These are phyloP conservation scores for Pelvicachromis taeniatus DNA, from an alignment of 2,113 vertebrate genomes.

Conservation along the genomic window DNA sequence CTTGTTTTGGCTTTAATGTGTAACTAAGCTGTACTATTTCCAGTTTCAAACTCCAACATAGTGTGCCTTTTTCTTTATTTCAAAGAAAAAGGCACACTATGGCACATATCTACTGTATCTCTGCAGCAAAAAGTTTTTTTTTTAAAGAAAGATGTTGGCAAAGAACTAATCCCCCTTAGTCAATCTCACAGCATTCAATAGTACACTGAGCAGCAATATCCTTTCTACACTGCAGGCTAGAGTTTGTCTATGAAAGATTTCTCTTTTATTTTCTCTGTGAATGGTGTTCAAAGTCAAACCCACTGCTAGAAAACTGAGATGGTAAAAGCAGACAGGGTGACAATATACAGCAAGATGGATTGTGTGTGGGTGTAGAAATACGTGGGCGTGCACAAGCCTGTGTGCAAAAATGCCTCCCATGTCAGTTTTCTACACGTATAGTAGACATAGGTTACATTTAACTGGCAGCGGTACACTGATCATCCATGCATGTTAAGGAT, in stretches of 20 bases:
- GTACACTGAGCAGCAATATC: constrained; percentile 1
- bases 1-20: not conserved
- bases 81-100: not conserved
- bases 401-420: not conserved
- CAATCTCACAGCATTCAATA: not conserved
- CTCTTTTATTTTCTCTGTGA: not conserved
- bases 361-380: not conserved
- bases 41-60: not conserved
- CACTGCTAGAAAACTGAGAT: not conserved
- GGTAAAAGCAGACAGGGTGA: not conserved
- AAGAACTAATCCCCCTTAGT: not conserved
- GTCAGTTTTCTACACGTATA: not conserved
- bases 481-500: not conserved
- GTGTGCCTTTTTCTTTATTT: not conserved
- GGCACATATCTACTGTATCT: not conserved
- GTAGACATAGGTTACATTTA: not conserved
- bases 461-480: not conserved
- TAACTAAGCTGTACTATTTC: not conserved
- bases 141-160: not conserved
- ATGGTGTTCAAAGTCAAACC: constrained; percentile 13
- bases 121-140: not conserved
- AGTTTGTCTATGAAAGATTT: not conserved
- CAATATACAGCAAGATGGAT: not conserved
- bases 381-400: not conserved
- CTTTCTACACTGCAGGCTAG: not conserved